phyloP scores from a whole-genome alignment of 2,797 vertebrate species.

The Lepilemur septentrionalis region DNA sequence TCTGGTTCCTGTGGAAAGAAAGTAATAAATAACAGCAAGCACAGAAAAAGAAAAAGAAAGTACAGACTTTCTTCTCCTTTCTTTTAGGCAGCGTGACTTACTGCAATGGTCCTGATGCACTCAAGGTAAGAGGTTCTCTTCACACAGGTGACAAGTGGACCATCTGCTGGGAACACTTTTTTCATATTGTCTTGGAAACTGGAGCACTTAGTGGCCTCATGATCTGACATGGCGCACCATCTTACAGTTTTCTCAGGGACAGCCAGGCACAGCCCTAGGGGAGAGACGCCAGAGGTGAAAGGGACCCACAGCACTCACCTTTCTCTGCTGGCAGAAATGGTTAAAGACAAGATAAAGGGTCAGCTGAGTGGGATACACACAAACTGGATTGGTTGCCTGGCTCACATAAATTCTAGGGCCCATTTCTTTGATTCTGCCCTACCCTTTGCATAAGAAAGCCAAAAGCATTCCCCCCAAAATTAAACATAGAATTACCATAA shows the following conservation, averaged over 20 bases:
- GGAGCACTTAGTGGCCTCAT: slow-evolving; percentile 82
- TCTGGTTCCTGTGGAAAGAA: neutral
- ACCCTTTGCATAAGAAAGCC: neutral
- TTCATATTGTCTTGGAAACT: slow-evolving; percentile 71
- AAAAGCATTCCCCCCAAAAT: neutral
- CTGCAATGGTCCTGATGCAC: slow-evolving; percentile 83
- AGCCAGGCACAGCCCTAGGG: slow-evolving; percentile 21
- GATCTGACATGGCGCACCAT: slow-evolving; percentile 84
- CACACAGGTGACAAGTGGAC: slow-evolving; percentile 71
- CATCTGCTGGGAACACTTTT: neutral
- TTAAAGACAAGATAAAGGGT: neutral
- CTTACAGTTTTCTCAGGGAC: slow-evolving; percentile 56
- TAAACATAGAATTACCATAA: neutral
- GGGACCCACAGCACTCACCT: neutral
- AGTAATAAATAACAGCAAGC: neutral
- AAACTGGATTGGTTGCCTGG: neutral
- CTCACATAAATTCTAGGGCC: neutral
- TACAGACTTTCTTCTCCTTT: neutral
- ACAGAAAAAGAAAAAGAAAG: neutral
- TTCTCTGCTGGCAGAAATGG: neutral
- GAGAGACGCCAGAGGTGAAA: neutral
- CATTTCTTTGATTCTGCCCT: neutral
- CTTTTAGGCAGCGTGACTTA: slow-evolving; percentile 72
- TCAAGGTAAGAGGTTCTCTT: slow-evolving; percentile 61
- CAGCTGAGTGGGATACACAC: neutral